phyloP scores from a whole-genome alignment of 1,140 invertebrate genomes.

The Bombus vancouverensis region DNA sequence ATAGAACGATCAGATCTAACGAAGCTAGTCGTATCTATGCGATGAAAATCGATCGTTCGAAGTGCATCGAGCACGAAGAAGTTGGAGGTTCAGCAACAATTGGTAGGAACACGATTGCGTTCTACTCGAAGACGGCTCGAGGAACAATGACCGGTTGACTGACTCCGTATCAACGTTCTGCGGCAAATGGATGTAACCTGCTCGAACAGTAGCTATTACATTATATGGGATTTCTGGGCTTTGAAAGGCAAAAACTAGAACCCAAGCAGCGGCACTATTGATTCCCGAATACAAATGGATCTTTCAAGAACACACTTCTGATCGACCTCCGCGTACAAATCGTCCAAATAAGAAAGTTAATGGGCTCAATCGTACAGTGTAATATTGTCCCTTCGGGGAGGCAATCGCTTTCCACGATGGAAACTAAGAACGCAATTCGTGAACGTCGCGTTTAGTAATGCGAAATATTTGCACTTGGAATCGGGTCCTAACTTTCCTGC shows the following conservation, averaged over 20 bases:
- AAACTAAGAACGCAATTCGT: constrained; percentile 19
- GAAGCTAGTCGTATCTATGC: neutral
- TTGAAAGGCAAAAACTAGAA: constrained; percentile 21
- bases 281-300: constrained; percentile 39
- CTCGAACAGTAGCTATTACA: neutral
- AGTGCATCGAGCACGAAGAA: neutral
- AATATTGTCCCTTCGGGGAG: constrained; percentile 21
- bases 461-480: neutral
- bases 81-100: neutral
- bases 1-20: constrained; percentile 4
- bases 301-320: constrained; percentile 36
- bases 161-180: neutral
- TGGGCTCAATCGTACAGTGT: constrained; percentile 16
- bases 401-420: constrained; percentile 27
- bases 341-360: constrained; percentile 46
- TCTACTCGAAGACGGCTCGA: neutral
- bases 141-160: neutral
- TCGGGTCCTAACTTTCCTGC: neutral
- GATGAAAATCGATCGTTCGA: neutral
- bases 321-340: constrained; percentile 40
- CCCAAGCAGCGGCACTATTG: constrained; percentile 3
- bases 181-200: neutral
- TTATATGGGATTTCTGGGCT: neutral
- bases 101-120: neutral
- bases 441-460: constrained; percentile 3